Evolutionary conservation across 1,140 invertebrate species (phyloP).

Genomic region (Monomorium pharaonis): DNA sequence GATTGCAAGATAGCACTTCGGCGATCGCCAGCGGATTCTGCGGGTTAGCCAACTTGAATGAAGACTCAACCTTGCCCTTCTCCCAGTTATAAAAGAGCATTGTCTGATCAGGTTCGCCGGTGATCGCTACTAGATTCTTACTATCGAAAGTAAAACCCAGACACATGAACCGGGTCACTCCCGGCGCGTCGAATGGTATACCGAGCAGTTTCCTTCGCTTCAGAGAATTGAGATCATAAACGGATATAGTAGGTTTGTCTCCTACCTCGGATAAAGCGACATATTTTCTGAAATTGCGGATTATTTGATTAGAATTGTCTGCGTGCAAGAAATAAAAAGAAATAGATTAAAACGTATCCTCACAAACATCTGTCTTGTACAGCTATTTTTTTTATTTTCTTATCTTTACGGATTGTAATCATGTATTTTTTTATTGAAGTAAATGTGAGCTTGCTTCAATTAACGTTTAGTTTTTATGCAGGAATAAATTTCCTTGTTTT

Average conservation of each 20-base stretch:
- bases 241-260: conserved; percentile 87
- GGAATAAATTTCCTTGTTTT: not conserved
- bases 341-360: not conserved
- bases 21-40: conserved; percentile 86
- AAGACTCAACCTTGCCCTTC: conserved; percentile 92
- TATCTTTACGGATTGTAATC: not conserved
- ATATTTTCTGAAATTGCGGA: conserved; percentile 84
- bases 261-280: conserved; percentile 85
- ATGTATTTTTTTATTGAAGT: not conserved
- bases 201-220: conserved; percentile 88
- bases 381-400: not conserved
- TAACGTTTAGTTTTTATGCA: not conserved
- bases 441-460: not conserved
- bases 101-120: conserved; percentile 92
- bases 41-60: conserved; percentile 88
- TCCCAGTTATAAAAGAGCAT: conserved; percentile 94
- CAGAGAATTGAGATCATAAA: conserved; percentile 88
- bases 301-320: conserved; percentile 25
- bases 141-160: conserved; percentile 92
- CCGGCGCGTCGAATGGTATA: conserved; percentile 84
- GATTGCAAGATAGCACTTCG: conserved; percentile 89
- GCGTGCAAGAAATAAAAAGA: not conserved
- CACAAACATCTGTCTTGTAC: not conserved
- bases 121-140: conserved; percentile 91
- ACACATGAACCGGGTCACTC: conserved; percentile 88